These are phyloP conservation scores for Balaenoptera acutorostrata DNA, from an alignment of 2,113 vertebrate genomes.

Conservation along the genomic window DNA sequence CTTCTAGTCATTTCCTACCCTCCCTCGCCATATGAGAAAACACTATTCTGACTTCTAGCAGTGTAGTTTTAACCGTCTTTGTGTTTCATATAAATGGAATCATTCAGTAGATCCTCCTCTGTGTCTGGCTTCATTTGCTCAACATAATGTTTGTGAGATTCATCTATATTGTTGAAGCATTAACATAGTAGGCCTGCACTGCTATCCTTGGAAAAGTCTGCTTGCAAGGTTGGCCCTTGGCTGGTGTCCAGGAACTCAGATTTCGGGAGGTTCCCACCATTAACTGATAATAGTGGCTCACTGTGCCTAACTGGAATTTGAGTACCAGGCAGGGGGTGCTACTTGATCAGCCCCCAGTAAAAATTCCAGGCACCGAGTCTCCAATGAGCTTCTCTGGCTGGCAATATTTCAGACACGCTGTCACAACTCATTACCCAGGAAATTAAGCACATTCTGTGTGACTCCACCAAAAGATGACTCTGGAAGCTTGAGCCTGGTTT, in stretches of 20 bases:
- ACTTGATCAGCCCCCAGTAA: background rate
- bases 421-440: background rate
- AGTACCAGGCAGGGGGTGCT: background rate
- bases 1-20: background rate
- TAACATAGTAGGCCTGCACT: background rate
- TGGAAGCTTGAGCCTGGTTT: background rate
- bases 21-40: background rate
- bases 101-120: background rate
- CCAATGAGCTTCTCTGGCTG: background rate
- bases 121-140: background rate
- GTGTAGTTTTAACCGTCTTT: background rate
- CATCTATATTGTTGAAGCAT: background rate
- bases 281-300: background rate
- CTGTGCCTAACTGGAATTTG: background rate
- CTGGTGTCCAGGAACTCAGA: background rate
- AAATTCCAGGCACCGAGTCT: background rate
- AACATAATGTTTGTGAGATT: background rate
- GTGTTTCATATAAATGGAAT: background rate
- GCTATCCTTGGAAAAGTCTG: background rate
- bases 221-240: background rate
- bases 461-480: background rate
- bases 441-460: background rate
- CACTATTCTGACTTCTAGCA: background rate
- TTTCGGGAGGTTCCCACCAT: background rate
- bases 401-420: background rate